Evolutionary conservation across 1,140 invertebrate genomes (phyloP).

Genomic region (Neotoxoptera formosana): DNA sequence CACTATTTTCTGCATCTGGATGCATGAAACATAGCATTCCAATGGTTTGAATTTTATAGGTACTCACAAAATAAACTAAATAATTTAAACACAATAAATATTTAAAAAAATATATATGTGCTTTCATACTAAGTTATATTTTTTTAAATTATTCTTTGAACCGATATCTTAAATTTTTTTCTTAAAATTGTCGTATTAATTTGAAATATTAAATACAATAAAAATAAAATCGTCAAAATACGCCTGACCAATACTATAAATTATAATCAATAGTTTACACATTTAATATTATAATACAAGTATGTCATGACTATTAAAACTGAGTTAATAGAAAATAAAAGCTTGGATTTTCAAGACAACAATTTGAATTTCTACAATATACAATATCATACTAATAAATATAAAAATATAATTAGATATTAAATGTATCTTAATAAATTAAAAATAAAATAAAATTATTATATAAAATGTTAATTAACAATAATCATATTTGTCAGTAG

Average conservation of each 20-base stretch:
- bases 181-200: not conserved
- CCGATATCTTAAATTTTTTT: not conserved
- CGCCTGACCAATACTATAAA: not conserved
- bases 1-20: too few relatives aligned
- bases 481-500: not conserved
- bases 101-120: not conserved
- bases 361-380: not conserved
- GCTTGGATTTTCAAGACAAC: not conserved
- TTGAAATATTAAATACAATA: not conserved
- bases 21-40: not conserved
- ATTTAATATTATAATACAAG: not conserved
- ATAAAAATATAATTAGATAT: slow-evolving; percentile 1
- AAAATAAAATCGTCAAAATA: not conserved
- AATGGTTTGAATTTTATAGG: not conserved
- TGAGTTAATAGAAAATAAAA: not conserved
- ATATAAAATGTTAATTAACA: not conserved
- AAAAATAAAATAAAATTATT: not conserved
- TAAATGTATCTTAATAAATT: not conserved
- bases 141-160: not conserved
- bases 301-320: not conserved
- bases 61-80: not conserved
- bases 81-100: not conserved
- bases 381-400: not conserved
- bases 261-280: not conserved
- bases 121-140: not conserved